Base-by-base conservation (phyloP, 2,113 vertebrate species). In the Zosterops borbonicus region DNA sequence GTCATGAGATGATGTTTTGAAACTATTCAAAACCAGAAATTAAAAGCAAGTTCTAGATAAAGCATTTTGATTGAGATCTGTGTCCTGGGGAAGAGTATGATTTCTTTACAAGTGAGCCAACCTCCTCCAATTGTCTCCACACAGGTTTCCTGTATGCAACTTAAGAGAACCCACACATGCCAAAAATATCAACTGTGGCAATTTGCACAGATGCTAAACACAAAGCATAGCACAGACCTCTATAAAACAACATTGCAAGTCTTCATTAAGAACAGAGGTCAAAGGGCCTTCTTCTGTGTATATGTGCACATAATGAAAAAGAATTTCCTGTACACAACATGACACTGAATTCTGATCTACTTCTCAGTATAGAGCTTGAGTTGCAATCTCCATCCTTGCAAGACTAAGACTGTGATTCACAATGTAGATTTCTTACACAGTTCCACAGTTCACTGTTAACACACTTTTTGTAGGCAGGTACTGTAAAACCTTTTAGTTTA, bases 121-220 rank as follows among this genome's bases (percentile, higher is more conserved):
- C 49, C 87, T 92, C 84, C 75, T 85, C 42, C 93, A 55, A 50
- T 88, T 95, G 81, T 90, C 71, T 80, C 46, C 58, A 76, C 46
- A 49, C 5, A 53, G 35, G 70, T 59, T 94, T 95, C 91, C 91
- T 70, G 79, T 10, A 50, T 2, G 14, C 31, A 75, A 18, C 47
- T 65, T 24, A 27, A 63, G n/a, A 80, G 52, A 75, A 68, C 22
- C 44, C 11, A 31, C 11, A 50, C 9, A 11, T 1, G 22, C 53
- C 65, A 77, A 91, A 77, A 67, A 33, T 0, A 16, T 35, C 33
- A 81, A 12, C 29, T 28, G 33, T 21, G 42, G 47, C 44, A 70
- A 46, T 44, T 28, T 74, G 50, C n/a, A 83, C 17, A 63, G 63
- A 62, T 25, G 6, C 11, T 49, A 37, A 59, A 67, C 56, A 73